Conservation (phyloP, 2,113 vertebrate genomes). For the Antigone vipio region DNA sequence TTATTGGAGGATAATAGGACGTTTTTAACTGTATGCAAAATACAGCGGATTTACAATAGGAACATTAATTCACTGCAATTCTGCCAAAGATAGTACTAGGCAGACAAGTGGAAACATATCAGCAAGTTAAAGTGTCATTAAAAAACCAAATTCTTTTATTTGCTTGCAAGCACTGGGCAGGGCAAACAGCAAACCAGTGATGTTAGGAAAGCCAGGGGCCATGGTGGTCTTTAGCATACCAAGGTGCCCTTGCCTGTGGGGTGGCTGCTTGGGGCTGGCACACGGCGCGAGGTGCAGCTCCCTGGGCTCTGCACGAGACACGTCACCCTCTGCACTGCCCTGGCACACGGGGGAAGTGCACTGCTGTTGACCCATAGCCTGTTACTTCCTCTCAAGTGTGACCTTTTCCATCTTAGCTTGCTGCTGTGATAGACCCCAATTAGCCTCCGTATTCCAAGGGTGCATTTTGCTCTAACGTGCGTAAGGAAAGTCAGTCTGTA, state of each 20-base stretch:
- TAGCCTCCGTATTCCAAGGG: not conserved
- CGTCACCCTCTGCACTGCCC: fast-evolving
- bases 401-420: not conserved
- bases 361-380: not conserved
- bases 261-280: no score
- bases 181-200: not conserved
- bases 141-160: not conserved
- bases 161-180: not conserved
- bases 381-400: not conserved
- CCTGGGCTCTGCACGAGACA: fast-evolving
- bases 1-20: not conserved
- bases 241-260: fast-evolving
- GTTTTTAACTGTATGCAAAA: not conserved
- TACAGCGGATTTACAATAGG: not conserved
- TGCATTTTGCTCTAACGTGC: not conserved
- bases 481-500: not conserved
- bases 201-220: not conserved
- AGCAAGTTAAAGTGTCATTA: not conserved
- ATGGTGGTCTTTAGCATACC: fast-evolving
- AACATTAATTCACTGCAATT: not conserved
- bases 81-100: not conserved
- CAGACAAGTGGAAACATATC: not conserved
- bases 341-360: fast-evolving
- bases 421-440: not conserved
- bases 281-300: fast-evolving